Evolutionary conservation across 2,888 invertebrate species (phyloP), one percentile per base, ranked within the genome.

Genomic region (Spatulosminthurus flaviceps): DNA sequence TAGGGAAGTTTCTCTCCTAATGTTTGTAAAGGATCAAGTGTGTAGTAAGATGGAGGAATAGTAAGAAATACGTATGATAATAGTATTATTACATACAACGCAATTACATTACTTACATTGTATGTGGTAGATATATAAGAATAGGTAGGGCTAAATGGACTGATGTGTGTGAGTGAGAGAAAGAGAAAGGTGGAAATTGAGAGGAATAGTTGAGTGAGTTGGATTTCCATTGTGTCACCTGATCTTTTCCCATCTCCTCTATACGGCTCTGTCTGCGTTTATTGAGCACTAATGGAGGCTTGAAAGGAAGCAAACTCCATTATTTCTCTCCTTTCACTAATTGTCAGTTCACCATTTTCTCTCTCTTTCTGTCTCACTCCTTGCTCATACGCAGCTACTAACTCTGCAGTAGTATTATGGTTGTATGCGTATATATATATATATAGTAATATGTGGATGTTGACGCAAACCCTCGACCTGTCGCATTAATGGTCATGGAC

Each of bases 211-310:
- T 21, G 67, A 29, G 16, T 24, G 24, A 66, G 26, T 66, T 66
- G 22, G 66, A 70, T 70, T 70, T 70, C 70, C 34, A 29, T 60
- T 34, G 22, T 74, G 74, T 74, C 74, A 74, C 74, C 74, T 74
- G 74, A 74, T 74, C 61, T 34, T 51, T 74, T 74, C 51, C 29
- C 29, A 29, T 66, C 66, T 21, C 22, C 60, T 60, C 60, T 16
- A 60, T 60, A 21, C 22, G 60, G 7, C 19, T 21, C 60, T 60
- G n/a, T 60, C 60, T 19, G 16, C 60, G 60, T 21, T 60, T 60
- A 60, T 60, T 21, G 60, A 60, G 60, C 60, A 26, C 64, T 64
- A 64, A 64, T 64, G 64, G 64, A 64, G 26, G 21, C 24, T 26
- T 64, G 64, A 64, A 11, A 34, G 71, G 21, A 73, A 34, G 34